Conservation (phyloP, 2,888 invertebrate genomes). For the Leistus spinibarbis region DNA sequence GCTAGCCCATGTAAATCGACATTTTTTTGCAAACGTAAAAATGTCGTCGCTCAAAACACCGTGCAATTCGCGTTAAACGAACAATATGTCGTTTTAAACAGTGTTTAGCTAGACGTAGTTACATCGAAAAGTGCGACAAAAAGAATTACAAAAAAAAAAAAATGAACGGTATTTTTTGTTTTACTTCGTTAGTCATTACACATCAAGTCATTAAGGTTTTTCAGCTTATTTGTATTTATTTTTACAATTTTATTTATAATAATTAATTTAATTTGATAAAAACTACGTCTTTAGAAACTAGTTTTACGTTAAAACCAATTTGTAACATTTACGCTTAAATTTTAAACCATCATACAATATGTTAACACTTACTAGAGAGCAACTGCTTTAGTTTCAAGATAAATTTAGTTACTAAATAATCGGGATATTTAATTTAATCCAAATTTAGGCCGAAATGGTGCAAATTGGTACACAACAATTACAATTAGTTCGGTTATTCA, state of each 20-base stretch:
- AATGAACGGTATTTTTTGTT: neutral
- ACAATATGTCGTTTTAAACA: constrained; percentile 8
- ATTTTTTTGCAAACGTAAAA: neutral
- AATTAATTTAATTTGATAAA: neutral
- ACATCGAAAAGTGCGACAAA: constrained; percentile 13
- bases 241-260: neutral
- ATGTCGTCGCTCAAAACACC: constrained; percentile 37
- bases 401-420: too few relatives aligned
- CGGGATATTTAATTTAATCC: too few relatives aligned
- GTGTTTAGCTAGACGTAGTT: neutral
- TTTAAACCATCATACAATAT: too few relatives aligned
- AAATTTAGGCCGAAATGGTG: too few relatives aligned
- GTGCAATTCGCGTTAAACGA: constrained; percentile 38
- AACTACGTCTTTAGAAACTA: neutral
- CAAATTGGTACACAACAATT: too few relatives aligned
- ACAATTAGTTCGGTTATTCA: neutral
- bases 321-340: too few relatives aligned
- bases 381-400: too few relatives aligned
- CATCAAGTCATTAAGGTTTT: constrained; percentile 6
- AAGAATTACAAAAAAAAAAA: too few relatives aligned
- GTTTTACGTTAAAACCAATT: too few relatives aligned
- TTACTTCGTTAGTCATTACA: constrained; percentile 6
- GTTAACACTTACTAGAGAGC: too few relatives aligned
- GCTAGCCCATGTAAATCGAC: constrained; percentile 50
- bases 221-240: neutral